Evolutionary conservation across 2,888 invertebrate genomes (phyloP).

Genomic region (Didymodactylos carnosus): DNA sequence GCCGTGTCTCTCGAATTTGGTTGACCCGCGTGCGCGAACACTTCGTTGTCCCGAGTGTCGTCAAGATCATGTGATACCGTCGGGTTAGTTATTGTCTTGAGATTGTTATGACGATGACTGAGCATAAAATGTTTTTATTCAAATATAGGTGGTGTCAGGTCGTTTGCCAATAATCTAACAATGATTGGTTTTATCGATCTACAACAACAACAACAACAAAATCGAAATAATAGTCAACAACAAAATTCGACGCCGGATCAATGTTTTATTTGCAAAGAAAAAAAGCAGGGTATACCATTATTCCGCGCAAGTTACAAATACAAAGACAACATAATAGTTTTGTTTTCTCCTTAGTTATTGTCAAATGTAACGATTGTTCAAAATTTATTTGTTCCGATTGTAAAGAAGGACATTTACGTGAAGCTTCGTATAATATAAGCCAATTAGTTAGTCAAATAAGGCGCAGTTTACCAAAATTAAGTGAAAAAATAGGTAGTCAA

Average conservation of each 20-base stretch:
- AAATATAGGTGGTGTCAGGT: conserved; percentile 53
- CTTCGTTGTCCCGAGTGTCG: conserved; percentile 95
- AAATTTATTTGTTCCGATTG: conserved; percentile 90
- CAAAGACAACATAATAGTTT: conserved; percentile 31
- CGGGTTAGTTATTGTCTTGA: too few relatives aligned
- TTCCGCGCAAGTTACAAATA: conserved; percentile 23
- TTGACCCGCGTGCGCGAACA: conserved; percentile 46
- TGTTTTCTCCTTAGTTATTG: not conserved
- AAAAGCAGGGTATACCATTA: not conserved
- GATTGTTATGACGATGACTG: too few relatives aligned
- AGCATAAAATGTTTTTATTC: too few relatives aligned
- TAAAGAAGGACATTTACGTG: conserved; percentile 78
- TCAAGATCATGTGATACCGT: conserved; percentile 82
- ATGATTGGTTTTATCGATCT: conserved; percentile 78
- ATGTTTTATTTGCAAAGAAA: not conserved
- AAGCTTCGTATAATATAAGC: conserved; percentile 67
- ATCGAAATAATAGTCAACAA: conserved; percentile 45
- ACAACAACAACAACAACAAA: conserved; percentile 73
- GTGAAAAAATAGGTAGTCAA: conserved; percentile 16
- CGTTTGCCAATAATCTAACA: conserved; percentile 85
- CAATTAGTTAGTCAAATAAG: conserved; percentile 49
- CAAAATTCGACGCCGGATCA: not conserved
- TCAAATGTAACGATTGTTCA: conserved; percentile 76
- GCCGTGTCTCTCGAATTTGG: conserved; percentile 70
- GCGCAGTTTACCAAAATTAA: conserved; percentile 51